Percentiles rank a stretch among this genome's conserved stretches.
These are phyloP conservation scores for Chesias legatella DNA, from an alignment of 2,888 invertebrate genomes.

Conservation along the genomic window DNA sequence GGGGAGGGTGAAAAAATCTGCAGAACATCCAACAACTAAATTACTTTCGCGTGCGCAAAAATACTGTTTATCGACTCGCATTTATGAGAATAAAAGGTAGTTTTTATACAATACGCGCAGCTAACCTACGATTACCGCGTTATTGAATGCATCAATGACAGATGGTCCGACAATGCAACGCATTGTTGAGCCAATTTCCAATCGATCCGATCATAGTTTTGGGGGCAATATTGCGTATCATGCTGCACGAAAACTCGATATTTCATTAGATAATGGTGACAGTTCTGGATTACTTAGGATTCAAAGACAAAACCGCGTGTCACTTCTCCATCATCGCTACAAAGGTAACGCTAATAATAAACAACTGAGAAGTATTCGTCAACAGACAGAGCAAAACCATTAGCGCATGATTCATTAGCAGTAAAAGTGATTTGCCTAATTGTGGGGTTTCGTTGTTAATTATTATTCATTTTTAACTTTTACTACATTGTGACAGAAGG, in stretches of 20 bases:
- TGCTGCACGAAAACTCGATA: slow-evolving; percentile 37
- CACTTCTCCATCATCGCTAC: slow-evolving; percentile 9
- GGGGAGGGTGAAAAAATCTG: slow-evolving; percentile 47
- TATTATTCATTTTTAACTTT: slow-evolving; percentile 23
- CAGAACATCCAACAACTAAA: slow-evolving; percentile 54
- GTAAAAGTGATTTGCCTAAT: slow-evolving; percentile 16
- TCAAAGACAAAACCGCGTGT: slow-evolving; percentile 16
- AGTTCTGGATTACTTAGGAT: slow-evolving; percentile 35
- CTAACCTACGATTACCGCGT: slow-evolving; percentile 62
- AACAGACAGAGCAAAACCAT: slow-evolving; percentile 6
- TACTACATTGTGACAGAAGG: slow-evolving; percentile 29
- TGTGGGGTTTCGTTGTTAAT: slow-evolving; percentile 15
- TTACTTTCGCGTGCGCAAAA: slow-evolving; percentile 55
- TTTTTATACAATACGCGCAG: slow-evolving; percentile 54
- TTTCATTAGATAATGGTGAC: slow-evolving; percentile 52
- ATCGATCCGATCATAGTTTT: slow-evolving; percentile 43
- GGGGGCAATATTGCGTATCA: slow-evolving; percentile 70
- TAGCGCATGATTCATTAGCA: slow-evolving; percentile 13
- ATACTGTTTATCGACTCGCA: slow-evolving; percentile 50
- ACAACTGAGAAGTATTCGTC: slow-evolving; percentile 7
- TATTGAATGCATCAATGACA: slow-evolving; percentile 69
- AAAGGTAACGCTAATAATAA: slow-evolving; percentile 7
- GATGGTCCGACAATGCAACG: slow-evolving; percentile 64
- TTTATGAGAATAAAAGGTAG: slow-evolving; percentile 55
- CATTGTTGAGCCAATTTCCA: slow-evolving; percentile 64